Conservation (phyloP, 1,140 invertebrate genomes). For the Fopius arisanus region DNA sequence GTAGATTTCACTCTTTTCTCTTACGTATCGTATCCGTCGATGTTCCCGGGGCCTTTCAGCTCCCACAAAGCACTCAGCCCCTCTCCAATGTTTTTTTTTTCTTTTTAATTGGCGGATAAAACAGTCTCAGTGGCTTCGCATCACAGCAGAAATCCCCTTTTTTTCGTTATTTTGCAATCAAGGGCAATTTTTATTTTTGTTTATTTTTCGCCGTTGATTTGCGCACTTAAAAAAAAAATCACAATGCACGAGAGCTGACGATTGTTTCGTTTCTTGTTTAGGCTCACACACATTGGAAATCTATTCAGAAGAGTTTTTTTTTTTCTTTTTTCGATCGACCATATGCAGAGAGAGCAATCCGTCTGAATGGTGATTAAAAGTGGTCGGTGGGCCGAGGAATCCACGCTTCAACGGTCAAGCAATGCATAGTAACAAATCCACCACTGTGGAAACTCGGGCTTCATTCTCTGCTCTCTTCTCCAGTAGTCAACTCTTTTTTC, state of each 20-base stretch:
- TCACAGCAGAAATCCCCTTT: not conserved
- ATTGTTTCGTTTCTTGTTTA: not conserved
- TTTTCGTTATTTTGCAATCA: not conserved
- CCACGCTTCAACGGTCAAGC: slow-evolving; percentile 27
- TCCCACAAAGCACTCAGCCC: slow-evolving; percentile 24
- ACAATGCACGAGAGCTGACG: not conserved
- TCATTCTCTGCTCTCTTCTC: slow-evolving; percentile 2
- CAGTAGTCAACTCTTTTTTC: not conserved
- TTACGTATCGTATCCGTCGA: not conserved
- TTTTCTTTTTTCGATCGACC: slow-evolving; percentile 40
- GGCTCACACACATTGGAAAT: not conserved
- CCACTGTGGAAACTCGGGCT: slow-evolving; percentile 11
- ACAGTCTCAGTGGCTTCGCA: not conserved
- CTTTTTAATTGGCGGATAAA: slow-evolving; percentile 11
- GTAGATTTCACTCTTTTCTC: not conserved
- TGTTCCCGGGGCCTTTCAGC: slow-evolving; percentile 16
- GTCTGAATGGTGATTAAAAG: slow-evolving; percentile 51
- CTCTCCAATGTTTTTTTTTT: not conserved
- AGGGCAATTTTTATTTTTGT: not conserved
- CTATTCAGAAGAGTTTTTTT: slow-evolving; percentile 22
- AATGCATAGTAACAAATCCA: slow-evolving; percentile 35
- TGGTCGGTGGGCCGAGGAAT: slow-evolving; percentile 35
- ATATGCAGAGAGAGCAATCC: slow-evolving; percentile 36
- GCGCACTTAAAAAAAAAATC: not conserved
- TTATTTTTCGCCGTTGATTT: not conserved